A percentile compares a stretch with the other conserved stretches of the same genome.
These are phyloP conservation scores for Euura lappo DNA, from an alignment of 1,140 invertebrate genomes.

Conservation along the genomic window DNA sequence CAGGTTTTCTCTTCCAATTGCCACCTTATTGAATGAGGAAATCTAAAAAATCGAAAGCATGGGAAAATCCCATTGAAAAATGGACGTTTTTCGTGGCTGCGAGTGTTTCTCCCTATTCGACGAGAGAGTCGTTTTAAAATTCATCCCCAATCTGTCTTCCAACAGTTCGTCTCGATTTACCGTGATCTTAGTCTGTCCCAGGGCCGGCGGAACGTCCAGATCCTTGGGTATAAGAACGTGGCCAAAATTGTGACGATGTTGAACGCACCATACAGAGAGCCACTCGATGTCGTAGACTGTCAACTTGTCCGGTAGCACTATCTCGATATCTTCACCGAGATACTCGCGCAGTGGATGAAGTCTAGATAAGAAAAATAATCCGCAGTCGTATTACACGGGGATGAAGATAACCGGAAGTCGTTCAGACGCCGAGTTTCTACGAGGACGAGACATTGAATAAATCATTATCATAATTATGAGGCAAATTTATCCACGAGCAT, in stretches of 20 bases:
- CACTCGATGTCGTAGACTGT: conserved; percentile 92
- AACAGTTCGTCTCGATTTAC: conserved; percentile 64
- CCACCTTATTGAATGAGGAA: conserved; percentile 9
- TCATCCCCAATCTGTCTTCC: not conserved
- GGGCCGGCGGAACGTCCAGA: conserved; percentile 85
- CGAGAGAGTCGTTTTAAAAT: not conserved
- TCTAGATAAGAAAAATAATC: conserved; percentile 52
- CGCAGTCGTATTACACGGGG: too few species aligned
- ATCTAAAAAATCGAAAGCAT: conserved; percentile 26
- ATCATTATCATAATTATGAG: too few species aligned
- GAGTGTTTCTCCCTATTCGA: not conserved
- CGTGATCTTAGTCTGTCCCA: conserved; percentile 88
- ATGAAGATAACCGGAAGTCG: too few species aligned
- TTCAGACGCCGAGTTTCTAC: too few species aligned
- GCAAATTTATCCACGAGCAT: too few species aligned
- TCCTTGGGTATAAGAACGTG: conserved; percentile 88
- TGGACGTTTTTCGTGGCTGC: not conserved
- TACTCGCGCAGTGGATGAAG: conserved; percentile 80
- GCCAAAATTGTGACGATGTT: conserved; percentile 88
- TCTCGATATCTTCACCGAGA: conserved; percentile 89
- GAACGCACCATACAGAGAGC: conserved; percentile 88
- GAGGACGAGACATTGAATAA: too few species aligned
- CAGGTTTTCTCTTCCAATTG: too few species aligned
- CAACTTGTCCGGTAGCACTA: conserved; percentile 82
- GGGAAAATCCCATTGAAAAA: not conserved